Evolutionary conservation across 2,113 vertebrate species (phyloP).

Genomic region (Lanius collurio): DNA sequence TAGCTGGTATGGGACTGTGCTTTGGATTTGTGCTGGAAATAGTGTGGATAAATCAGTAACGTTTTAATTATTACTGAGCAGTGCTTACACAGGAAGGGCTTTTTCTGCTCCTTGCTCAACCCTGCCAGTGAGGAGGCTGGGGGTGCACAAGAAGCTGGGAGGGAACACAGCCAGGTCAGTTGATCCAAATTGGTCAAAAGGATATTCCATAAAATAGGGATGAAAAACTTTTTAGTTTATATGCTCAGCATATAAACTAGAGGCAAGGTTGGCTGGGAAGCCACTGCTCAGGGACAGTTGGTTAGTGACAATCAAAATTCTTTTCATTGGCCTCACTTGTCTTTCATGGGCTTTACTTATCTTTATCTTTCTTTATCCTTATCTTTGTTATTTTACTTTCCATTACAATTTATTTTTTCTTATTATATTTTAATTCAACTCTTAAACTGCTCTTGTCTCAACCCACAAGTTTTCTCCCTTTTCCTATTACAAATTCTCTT

Average conservation of each 20-base stretch:
- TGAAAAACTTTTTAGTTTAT: too few relatives aligned
- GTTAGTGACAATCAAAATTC: not conserved
- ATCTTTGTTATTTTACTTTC: not conserved
- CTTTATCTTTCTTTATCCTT: not conserved
- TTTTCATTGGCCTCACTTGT: not conserved
- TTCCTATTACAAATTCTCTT: not conserved
- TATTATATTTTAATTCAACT: not conserved
- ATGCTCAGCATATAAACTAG: not conserved
- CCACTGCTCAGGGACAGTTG: not conserved
- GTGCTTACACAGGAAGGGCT: not conserved
- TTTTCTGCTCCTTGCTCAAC: not conserved
- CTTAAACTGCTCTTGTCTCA: not conserved
- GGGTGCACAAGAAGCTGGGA: not conserved
- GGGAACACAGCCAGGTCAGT: not conserved
- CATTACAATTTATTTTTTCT: not conserved
- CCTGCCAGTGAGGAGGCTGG: not conserved
- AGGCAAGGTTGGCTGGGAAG: not conserved
- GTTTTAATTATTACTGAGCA: not conserved
- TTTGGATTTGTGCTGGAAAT: not conserved
- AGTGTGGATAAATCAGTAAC: not conserved
- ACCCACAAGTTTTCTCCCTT: not conserved
- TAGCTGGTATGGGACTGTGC: not conserved
- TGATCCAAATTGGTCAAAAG: not conserved
- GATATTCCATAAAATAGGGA: not conserved
- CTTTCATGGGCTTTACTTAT: not conserved